Base-by-base conservation (phyloP, 2,797 vertebrate genomes). In the Sebastes vulpes region DNA sequence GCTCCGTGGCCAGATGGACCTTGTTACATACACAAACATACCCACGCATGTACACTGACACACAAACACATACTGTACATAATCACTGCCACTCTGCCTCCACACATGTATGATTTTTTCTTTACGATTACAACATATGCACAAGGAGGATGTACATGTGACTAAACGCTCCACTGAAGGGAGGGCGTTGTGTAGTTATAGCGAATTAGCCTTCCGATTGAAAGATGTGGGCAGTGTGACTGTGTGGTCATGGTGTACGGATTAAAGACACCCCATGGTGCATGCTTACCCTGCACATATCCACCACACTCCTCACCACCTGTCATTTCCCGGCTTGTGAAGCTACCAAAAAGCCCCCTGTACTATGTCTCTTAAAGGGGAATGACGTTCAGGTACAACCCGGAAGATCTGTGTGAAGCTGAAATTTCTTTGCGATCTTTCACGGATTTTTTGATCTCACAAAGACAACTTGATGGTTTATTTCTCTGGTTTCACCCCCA, bases 1-100 rank as follows among this genome's bases (percentile, higher is more conserved):
- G 88, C 89, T 87, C 92, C 69, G 89, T 78, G 83, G 91, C 94
- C 95, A 96, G 95, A 96, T 96, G 95, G 95, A 96, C 92, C 89
- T 81, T 76, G 87, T 93, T 92, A 92, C 86, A 91, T 80, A 83
- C 84, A 79, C 85, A 86, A 56, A 86, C 79, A 86, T 76, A 77
- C 74, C 70, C 70, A 69, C n/a, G n/a, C 77, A 67, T 67, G 77
- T 56, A 31, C 79, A 73, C 72, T 84, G 65, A 65, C 60, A 77
- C 84, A 83, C 89, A 86, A 66, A 91, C 80, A 79, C 74, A 83
- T 79, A 88, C 71, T 74, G 77, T 84, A 61, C 65, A 83, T 81
- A 76, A 83, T 85, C 66, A 78, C 73, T 58, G 72, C 68, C 69
- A 75, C 61, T 69, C 64, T 58, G 71, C 70, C 65, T 70, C 42